A percentile compares a stretch with the other conserved stretches of the same genome.
These are phyloP conservation scores for Tor tambroides DNA, from an alignment of 2,113 vertebrate genomes.

Conservation along the genomic window DNA sequence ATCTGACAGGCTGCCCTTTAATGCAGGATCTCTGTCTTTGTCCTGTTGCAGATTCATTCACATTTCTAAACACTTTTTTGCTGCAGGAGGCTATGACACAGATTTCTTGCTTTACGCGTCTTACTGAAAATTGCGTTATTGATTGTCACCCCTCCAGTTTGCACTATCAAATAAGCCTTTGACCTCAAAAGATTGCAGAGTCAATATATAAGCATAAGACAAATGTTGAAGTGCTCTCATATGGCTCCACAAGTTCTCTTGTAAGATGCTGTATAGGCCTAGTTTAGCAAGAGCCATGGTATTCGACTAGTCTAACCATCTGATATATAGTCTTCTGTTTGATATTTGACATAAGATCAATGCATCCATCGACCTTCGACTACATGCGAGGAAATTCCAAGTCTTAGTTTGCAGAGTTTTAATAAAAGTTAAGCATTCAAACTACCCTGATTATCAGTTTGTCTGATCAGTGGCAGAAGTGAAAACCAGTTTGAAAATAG, in stretches of 20 bases:
- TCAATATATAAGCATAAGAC: background rate
- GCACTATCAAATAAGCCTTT: conserved; percentile 26
- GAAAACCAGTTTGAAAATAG: background rate
- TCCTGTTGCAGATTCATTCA: conserved; percentile 55
- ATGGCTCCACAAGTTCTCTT: background rate
- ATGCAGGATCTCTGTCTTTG: conserved; percentile 48
- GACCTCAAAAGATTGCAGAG: background rate
- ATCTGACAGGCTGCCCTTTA: conserved; percentile 61
- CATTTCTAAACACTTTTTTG: conserved; percentile 54
- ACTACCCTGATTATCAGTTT: background rate
- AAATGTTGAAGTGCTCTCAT: background rate
- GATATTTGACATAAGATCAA: background rate
- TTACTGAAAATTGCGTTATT: conserved; percentile 27
- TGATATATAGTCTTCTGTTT: background rate
- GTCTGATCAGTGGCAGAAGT: background rate
- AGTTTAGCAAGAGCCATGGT: background rate
- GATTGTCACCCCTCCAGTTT: conserved; percentile 24
- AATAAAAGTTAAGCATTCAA: background rate
- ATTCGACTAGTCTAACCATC: background rate
- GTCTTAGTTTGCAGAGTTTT: background rate
- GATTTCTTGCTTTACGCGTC: background rate
- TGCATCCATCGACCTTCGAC: background rate
- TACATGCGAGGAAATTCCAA: background rate
- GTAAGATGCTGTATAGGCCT: background rate
- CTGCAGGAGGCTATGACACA: conserved; percentile 43